A percentile compares a stretch with the other conserved stretches of the same genome.
Conservation (phyloP, 2,113 vertebrate species). For the Sterna hirundo region DNA sequence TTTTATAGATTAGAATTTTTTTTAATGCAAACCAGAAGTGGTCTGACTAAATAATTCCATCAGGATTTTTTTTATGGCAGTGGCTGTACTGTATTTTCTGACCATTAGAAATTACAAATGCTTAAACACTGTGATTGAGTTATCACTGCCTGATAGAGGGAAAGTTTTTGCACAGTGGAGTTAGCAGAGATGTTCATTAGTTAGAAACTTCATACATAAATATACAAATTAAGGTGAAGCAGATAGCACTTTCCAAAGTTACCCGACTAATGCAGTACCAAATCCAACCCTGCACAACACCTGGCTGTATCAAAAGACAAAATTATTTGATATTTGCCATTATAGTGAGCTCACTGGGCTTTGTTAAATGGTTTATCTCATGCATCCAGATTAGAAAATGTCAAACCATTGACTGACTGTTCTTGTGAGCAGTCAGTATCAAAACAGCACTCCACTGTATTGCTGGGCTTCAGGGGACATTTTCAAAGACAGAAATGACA, state of each 20-base stretch:
- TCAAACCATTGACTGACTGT: not conserved
- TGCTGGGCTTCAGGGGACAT: not conserved
- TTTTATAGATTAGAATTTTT: not conserved
- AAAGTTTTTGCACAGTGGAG: not conserved
- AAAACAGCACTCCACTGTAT: not conserved
- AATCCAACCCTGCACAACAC: not conserved
- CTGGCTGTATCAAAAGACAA: not conserved
- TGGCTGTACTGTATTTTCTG: not conserved
- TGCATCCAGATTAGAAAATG: conserved; percentile 25
- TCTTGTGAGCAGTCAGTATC: not conserved
- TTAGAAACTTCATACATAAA: not conserved
- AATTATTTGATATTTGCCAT: not conserved
- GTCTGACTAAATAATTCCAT: not conserved
- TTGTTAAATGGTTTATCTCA: not conserved
- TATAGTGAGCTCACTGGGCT: not conserved
- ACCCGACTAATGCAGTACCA: not conserved
- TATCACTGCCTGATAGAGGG: not conserved
- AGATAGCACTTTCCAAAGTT: not conserved
- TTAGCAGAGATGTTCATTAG: not conserved
- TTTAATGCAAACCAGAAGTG: not conserved
- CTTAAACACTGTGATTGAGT: not conserved
- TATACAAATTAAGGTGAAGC: not conserved
- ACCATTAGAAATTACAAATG: not conserved
- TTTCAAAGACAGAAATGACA: conserved; percentile 14
- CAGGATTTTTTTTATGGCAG: not conserved